Base-by-base conservation (phyloP, 2,888 invertebrate species). In the Elmis aenea region DNA sequence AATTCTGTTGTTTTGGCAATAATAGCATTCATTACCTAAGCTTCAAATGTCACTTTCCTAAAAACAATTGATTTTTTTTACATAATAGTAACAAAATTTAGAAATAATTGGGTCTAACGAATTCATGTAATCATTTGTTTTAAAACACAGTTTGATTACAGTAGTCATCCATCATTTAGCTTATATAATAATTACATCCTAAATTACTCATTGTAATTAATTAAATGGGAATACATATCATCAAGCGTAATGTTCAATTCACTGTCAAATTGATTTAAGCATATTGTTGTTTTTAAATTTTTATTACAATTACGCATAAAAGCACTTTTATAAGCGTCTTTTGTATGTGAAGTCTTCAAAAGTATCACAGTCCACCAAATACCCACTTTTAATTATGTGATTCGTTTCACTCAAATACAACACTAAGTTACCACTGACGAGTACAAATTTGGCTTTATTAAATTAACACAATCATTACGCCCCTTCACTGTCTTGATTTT, bases 281-380 rank as follows among this genome's bases (percentile, higher is more conserved):
- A 45, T 45, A 48, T 41, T 29, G 13, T 10, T 16, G 30, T 30
- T 35, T 27, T 14, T 30, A 25, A 33, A 24, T 5, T 29, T 16
- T 23, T 20, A 18, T 33, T 33, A 30, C 21, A n/a, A n/a, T n/a
- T n/a, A n/a, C n/a, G n/a, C n/a, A n/a, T n/a, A n/a, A n/a, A 40
- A 48, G 39, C 42, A 50, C 46, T 45, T 26, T n/a, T 18, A 24
- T 20, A 27, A 32, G 40, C 32, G 33, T 32, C 30, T 26, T 9
- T 28, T 24, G 16, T 13, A 12, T 33, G 13, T 32, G 14, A 42
- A 42, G 49, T 51, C 38, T 50, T 50, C 45, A 48, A 46, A 50
- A 51, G 57, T 64, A 64, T 64, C 64, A 64, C 63, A 64, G 64
- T 63, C 60, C 61, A 59, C 62, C 58, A 57, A 58, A 59, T 58